Evolutionary conservation across 23 tunicate genomes (phyloP).

Genomic region (Styela plicata): DNA sequence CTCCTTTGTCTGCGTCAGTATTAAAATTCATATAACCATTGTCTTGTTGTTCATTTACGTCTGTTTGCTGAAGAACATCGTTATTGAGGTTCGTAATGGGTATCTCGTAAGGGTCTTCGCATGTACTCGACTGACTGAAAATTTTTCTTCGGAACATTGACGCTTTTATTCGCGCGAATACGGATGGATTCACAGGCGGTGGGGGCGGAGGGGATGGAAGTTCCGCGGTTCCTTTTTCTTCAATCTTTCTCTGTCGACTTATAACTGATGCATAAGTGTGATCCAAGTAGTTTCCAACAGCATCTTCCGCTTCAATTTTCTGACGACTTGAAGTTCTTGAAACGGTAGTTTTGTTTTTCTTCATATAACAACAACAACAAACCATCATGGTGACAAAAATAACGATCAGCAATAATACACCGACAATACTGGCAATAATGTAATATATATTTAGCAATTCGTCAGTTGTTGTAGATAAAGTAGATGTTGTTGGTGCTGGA

Average conservation of each 20-base stretch:
- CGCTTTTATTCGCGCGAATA: not conserved
- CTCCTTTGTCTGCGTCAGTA: not conserved
- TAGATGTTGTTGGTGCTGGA: too few species aligned
- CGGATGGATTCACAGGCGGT: not conserved
- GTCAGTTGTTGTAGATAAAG: too few species aligned
- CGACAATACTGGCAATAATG: too few species aligned
- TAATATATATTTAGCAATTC: too few species aligned
- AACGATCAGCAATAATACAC: not conserved
- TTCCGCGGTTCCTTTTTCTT: too few species aligned
- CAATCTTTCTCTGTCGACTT: not conserved
- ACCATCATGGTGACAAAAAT: not conserved
- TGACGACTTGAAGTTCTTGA: too few species aligned
- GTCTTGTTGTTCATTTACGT: not conserved
- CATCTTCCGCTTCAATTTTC: too few species aligned
- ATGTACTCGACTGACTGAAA: not conserved
- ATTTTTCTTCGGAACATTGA: not conserved
- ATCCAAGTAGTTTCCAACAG: not conserved
- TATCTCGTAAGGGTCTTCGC: not conserved
- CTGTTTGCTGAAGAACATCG: not conserved
- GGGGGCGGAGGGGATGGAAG: too few species aligned
- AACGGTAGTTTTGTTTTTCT: too few species aligned
- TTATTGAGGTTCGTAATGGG: not conserved
- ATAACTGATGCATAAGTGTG: not conserved
- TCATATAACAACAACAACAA: not conserved
- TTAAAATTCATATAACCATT: not conserved